A percentile compares a stretch with the other conserved stretches of the same genome.
Conservation (phyloP, 2,113 vertebrate species). For the Acinonyx jubatus region DNA sequence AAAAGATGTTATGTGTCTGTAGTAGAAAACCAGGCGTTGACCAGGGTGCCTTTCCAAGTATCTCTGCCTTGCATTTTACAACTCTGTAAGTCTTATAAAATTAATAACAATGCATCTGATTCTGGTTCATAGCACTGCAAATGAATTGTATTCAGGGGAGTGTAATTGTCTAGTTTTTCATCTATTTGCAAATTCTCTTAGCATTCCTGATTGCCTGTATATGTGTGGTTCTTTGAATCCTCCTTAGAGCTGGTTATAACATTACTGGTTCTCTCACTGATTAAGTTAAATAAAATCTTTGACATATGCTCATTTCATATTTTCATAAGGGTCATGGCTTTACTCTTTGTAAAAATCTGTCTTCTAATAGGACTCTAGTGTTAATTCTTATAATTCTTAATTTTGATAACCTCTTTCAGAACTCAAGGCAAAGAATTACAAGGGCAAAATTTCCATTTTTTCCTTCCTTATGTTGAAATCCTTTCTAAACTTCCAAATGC, state of each 20-base stretch:
- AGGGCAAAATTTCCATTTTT: slow-evolving; percentile 23
- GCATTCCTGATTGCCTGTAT: neutral
- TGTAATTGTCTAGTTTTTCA: neutral
- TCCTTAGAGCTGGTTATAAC: neutral
- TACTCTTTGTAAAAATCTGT: slow-evolving; percentile 16
- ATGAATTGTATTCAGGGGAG: neutral
- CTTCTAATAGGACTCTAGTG: neutral
- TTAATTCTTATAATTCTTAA: slow-evolving; percentile 16
- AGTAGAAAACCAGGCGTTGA: neutral
- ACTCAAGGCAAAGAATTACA: neutral
- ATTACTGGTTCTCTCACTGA: neutral
- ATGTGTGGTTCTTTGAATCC: neutral
- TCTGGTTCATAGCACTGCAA: neutral
- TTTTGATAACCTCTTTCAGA: slow-evolving; percentile 29
- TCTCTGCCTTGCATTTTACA: neutral
- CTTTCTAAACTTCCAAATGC: slow-evolving; percentile 10
- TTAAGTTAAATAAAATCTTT: slow-evolving; percentile 26
- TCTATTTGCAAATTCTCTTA: neutral
- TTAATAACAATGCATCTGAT: neutral
- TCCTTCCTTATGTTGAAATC: neutral
- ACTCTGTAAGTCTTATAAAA: neutral
- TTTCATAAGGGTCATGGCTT: neutral
- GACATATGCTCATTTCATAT: neutral
- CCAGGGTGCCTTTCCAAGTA: neutral
- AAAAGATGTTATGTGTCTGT: neutral